Conservation (phyloP, 2,113 vertebrate genomes). For the Serinus canaria region DNA sequence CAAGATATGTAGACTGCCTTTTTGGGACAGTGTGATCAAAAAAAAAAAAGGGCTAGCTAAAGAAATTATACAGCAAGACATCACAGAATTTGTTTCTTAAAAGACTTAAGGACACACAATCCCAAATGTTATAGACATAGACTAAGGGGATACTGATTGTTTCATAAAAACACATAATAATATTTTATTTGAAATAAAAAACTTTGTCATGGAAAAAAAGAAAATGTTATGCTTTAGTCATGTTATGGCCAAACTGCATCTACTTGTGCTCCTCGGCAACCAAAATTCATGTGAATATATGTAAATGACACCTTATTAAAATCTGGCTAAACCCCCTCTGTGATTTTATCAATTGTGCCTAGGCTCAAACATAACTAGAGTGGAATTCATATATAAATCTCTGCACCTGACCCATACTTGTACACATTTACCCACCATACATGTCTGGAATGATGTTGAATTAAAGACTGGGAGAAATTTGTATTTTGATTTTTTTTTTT, state of each 20-base stretch:
- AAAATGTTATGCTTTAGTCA: fast-evolving
- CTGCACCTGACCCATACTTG: background rate
- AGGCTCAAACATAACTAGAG: background rate
- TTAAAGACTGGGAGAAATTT: background rate
- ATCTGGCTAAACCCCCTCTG: background rate
- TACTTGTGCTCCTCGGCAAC: background rate
- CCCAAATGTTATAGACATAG: background rate
- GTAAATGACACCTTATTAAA: background rate
- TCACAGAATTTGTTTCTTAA: background rate
- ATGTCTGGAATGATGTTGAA: background rate
- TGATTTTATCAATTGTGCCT: background rate
- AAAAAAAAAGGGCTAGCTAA: background rate
- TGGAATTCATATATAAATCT: background rate
- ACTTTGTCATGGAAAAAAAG: fast-evolving
- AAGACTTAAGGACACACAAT: background rate
- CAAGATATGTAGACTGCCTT: fast-evolving
- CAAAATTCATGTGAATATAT: background rate
- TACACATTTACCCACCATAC: background rate
- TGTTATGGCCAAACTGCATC: background rate
- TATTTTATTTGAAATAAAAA: background rate
- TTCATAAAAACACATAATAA: background rate
- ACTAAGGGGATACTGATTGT: background rate
- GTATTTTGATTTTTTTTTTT: background rate
- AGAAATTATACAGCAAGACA: background rate
- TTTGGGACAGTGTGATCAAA: fast-evolving